phyloP scores from a whole-genome alignment of 2,113 vertebrate genomes.

The Vidua chalybeata region DNA sequence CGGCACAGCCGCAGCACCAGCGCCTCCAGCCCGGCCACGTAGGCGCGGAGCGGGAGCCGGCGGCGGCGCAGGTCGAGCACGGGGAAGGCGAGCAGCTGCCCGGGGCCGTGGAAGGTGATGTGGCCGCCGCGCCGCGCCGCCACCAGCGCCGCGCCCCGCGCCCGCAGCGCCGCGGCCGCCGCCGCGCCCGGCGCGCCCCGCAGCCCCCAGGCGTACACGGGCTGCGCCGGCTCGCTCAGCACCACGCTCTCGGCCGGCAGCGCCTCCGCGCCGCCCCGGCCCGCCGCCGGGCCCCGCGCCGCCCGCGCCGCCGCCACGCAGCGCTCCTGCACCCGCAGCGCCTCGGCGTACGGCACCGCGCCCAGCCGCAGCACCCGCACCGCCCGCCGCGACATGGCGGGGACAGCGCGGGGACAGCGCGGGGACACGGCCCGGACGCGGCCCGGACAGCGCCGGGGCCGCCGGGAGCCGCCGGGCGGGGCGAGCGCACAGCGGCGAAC shows the following conservation, averaged over 20 bases:
- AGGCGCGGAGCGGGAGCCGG: background rate
- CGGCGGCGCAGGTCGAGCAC: slow-evolving; percentile 14
- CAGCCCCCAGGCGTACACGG: too few relatives aligned
- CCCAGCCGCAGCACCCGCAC: background rate
- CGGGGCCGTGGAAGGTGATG: slow-evolving; percentile 1
- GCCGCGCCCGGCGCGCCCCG: too few relatives aligned
- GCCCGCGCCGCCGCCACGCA: background rate
- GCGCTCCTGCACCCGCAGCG: too few relatives aligned
- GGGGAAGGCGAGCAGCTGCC: slow-evolving; percentile 8
- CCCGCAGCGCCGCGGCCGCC: background rate
- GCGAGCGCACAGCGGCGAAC: too few relatives aligned
- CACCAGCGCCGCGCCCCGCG: background rate
- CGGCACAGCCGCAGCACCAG: background rate
- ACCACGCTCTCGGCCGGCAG: too few relatives aligned
- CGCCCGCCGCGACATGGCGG: background rate
- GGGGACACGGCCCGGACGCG: too few relatives aligned
- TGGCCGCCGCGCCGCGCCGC: background rate
- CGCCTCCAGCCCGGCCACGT: background rate
- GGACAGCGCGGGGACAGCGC: too few relatives aligned
- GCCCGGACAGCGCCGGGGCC: too few relatives aligned
- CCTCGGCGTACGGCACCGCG: background rate
- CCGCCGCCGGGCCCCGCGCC: background rate
- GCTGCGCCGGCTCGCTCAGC: too few relatives aligned
- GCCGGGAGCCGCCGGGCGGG: too few relatives aligned
- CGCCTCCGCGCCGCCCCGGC: too few relatives aligned